A percentile compares a stretch with the other conserved stretches of the same genome.
phyloP scores from a whole-genome alignment of 2,888 invertebrate species.

The Hyalella azteca region DNA sequence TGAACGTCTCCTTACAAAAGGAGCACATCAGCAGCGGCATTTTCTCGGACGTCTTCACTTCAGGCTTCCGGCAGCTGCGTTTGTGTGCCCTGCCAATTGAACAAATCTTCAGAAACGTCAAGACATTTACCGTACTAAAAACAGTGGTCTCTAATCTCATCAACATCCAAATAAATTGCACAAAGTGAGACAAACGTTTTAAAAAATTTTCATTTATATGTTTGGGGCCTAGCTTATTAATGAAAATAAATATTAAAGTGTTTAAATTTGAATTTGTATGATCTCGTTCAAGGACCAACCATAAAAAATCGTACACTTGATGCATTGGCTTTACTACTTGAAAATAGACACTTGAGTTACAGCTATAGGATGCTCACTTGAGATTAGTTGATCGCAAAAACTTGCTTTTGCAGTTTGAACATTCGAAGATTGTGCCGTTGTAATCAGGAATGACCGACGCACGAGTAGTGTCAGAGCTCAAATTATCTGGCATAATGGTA shows the following conservation, averaged over 20 bases:
- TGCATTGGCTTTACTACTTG: no score
- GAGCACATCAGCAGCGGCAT: constrained; percentile 54
- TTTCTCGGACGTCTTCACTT: constrained; percentile 37
- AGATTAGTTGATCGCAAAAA: constrained; percentile 50
- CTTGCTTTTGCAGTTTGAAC: constrained; percentile 55
- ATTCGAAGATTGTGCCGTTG: constrained; percentile 44
- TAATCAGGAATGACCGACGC: background rate
- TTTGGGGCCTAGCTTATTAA: no score
- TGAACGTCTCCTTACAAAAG: constrained; percentile 57
- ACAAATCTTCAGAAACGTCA: background rate
- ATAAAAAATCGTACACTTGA: background rate
- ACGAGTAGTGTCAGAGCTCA: background rate
- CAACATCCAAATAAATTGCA: background rate
- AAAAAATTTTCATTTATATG: no score
- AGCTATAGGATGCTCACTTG: no score
- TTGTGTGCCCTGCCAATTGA: constrained; percentile 33
- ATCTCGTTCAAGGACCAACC: background rate
- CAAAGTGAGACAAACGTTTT: background rate
- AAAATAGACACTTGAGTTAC: no score
- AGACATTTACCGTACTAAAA: background rate
- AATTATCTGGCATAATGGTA: constrained; percentile 30
- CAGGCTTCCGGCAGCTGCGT: constrained; percentile 13
- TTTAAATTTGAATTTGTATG: no score
- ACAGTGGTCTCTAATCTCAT: background rate
- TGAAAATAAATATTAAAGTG: no score